Percentiles rank a stretch among this genome's conserved stretches.
Conservation (phyloP, 1,140 invertebrate genomes). For the Drosophila athabasca region DNA sequence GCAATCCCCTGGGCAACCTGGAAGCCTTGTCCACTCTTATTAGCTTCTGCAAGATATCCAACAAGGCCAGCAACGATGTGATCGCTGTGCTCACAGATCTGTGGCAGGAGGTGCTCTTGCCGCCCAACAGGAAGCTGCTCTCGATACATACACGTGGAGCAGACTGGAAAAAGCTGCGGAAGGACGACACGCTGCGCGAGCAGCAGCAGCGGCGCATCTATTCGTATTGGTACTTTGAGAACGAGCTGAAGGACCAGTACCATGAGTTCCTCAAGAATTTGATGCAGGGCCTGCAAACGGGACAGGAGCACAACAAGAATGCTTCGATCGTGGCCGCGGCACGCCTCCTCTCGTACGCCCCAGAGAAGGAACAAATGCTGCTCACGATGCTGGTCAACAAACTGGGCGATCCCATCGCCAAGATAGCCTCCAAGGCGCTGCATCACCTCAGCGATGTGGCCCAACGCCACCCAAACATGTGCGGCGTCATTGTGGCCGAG, state of each 20-base stretch:
- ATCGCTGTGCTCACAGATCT: constrained; percentile 88
- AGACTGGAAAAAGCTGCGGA: constrained; percentile 75
- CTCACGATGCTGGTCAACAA: constrained; percentile 95
- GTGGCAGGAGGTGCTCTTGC: constrained; percentile 88
- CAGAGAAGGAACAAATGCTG: constrained; percentile 95
- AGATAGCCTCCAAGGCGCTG: constrained; percentile 93
- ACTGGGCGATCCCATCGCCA: constrained; percentile 95
- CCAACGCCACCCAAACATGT: constrained; percentile 96
- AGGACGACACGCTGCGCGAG: constrained; percentile 63
- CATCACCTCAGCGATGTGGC: constrained; percentile 94
- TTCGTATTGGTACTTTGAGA: constrained; percentile 89
- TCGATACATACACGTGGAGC: constrained; percentile 87
- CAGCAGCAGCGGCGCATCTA: constrained; percentile 83
- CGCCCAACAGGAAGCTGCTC: constrained; percentile 87
- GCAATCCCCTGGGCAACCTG: constrained; percentile 90
- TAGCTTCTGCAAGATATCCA: constrained; percentile 88
- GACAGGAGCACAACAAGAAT: constrained; percentile 90
- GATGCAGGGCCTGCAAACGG: constrained; percentile 76
- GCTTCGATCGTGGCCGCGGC: constrained; percentile 91
- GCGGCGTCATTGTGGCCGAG: constrained; percentile 92
- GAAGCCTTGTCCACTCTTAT: constrained; percentile 87
- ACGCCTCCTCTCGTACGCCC: constrained; percentile 91
- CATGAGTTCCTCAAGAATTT: constrained; percentile 77
- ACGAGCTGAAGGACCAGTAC: constrained; percentile 89
- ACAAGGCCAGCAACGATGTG: constrained; percentile 87